Evolutionary conservation across 2,113 vertebrate genomes (phyloP).

Genomic region (Enhydra lutris): DNA sequence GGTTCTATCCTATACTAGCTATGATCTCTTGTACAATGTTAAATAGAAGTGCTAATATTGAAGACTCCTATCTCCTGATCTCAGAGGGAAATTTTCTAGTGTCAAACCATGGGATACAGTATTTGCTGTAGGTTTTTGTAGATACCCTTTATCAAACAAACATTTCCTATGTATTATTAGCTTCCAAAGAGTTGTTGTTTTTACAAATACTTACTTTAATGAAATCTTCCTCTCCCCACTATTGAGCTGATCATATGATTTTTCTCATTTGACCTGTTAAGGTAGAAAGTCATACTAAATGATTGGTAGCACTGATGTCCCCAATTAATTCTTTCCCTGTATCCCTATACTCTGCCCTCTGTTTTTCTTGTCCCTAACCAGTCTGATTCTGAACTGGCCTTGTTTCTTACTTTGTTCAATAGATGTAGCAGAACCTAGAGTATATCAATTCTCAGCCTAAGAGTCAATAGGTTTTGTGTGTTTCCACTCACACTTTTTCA

Average conservation of each 20-base stretch:
- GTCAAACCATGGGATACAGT: background rate
- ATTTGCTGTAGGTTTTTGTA: background rate
- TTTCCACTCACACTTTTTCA: too few relatives aligned
- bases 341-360: background rate
- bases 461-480: background rate
- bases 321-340: background rate
- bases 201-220: background rate
- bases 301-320: background rate
- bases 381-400: background rate
- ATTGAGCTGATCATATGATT: background rate
- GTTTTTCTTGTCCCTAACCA: background rate
- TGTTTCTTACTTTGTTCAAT: background rate
- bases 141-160: background rate
- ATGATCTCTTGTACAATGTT: background rate
- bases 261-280: background rate
- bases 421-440: background rate
- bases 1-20: background rate
- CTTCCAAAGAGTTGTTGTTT: background rate
- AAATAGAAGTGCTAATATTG: background rate
- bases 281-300: background rate
- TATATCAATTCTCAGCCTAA: background rate
- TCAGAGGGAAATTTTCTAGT: background rate
- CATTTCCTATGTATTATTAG: background rate
- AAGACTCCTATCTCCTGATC: background rate
- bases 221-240: background rate